Conservation (phyloP, 2,113 vertebrate species). For the Plotosus lineatus region DNA sequence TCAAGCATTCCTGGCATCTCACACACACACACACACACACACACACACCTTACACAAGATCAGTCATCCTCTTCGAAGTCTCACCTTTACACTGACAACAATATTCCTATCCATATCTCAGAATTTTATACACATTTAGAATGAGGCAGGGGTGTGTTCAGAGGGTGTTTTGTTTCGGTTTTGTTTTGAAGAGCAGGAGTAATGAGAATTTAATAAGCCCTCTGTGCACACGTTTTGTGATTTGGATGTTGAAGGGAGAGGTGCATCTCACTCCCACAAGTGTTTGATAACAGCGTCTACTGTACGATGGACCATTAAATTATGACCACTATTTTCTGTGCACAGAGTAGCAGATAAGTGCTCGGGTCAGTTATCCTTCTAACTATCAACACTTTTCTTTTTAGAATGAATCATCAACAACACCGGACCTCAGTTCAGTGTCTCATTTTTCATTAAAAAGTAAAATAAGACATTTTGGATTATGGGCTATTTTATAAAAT, state of each 20-base stretch:
- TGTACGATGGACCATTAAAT: neutral
- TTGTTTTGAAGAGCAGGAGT: neutral
- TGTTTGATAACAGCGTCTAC: too few species aligned
- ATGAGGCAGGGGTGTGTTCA: too few species aligned
- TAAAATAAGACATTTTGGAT: neutral
- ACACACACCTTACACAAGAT: neutral
- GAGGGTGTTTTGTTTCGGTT: too few species aligned
- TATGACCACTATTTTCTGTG: neutral
- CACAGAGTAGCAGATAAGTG: neutral
- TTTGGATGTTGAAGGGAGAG: neutral
- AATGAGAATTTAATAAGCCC: neutral
- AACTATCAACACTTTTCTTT: neutral
- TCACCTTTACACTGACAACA: neutral
- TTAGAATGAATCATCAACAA: neutral
- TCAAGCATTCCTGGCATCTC: constrained; percentile 23
- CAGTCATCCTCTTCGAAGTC: neutral
- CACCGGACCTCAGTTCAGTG: neutral
- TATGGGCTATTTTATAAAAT: neutral
- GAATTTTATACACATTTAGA: too few species aligned
- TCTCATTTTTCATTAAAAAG: neutral
- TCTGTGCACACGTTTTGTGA: neutral
- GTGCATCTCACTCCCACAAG: neutral
- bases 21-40: neutral
- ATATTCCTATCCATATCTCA: neutral
- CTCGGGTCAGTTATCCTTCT: neutral